Percentiles rank a stretch among this genome's conserved stretches.
phyloP scores from a whole-genome alignment of 2,888 invertebrate species.

The Blomia tropicalis region DNA sequence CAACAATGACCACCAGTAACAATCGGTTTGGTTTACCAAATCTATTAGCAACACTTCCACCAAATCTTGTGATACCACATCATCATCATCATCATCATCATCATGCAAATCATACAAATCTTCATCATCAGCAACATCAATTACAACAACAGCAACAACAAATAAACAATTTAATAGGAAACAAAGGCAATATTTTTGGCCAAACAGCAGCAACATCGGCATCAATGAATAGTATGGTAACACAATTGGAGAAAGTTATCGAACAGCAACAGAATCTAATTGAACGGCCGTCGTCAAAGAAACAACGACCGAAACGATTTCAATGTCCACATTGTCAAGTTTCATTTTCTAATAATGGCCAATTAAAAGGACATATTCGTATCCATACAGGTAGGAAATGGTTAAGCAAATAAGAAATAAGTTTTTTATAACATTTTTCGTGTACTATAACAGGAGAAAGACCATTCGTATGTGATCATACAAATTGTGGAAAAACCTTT shows the following conservation, averaged over 20 bases:
- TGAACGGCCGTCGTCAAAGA: conserved; percentile 8
- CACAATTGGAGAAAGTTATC: background rate
- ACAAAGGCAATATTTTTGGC: background rate
- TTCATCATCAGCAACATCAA: no score
- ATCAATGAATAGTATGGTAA: background rate
- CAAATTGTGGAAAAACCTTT: conserved; percentile 70
- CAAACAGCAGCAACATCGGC: background rate
- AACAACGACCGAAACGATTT: conserved; percentile 37
- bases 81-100: no score
- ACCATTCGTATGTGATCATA: conserved; percentile 69
- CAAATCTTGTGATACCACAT: no score
- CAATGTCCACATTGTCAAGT: conserved; percentile 57
- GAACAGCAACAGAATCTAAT: background rate
- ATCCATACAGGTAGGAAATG: conserved; percentile 59
- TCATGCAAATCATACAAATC: no score
- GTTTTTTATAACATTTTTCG: background rate
- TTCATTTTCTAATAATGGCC: conserved; percentile 84
- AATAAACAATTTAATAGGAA: background rate
- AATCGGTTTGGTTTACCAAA: no score
- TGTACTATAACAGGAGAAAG: conserved; percentile 48
- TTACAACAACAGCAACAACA: no score
- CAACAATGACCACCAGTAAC: no score
- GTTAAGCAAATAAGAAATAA: conserved; percentile 54
- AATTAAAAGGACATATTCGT: conserved; percentile 69
- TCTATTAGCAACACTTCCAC: no score